Conservation (phyloP, 2,888 invertebrate species). For the Pimpla rufipes region DNA sequence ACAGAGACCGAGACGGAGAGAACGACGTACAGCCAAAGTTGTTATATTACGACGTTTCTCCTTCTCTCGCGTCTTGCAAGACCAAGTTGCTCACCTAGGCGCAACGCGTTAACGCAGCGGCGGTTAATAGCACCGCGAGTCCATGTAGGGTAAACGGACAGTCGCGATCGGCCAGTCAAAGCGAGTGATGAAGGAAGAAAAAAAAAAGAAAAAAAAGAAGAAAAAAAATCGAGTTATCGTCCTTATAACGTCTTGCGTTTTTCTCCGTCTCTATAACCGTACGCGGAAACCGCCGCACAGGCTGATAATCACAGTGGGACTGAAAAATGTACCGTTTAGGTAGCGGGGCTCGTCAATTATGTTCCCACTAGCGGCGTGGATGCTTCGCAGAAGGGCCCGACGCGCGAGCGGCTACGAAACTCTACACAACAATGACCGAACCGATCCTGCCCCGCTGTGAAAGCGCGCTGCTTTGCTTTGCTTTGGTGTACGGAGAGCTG, state of each 20-base stretch:
- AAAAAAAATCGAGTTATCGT: not conserved
- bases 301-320: not conserved
- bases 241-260: not conserved
- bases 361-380: not conserved
- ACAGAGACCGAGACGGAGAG: conserved; percentile 5
- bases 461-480: conserved; percentile 67
- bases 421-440: conserved; percentile 59
- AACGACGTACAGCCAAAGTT: conserved; percentile 14
- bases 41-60: conserved; percentile 12
- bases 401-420: not conserved
- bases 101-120: not conserved
- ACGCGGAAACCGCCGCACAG: not conserved
- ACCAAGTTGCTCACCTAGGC: conserved; percentile 1
- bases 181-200: not conserved
- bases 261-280: not conserved
- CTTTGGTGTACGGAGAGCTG: not conserved
- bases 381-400: conserved; percentile 17
- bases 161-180: not conserved
- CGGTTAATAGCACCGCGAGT: not conserved
- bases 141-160: not conserved
- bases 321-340: conserved; percentile 19
- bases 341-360: conserved; percentile 21
- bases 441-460: conserved; percentile 77
- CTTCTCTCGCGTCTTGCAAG: conserved; percentile 11
- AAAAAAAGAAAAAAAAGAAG: not conserved